Evolutionary conservation across 2,113 vertebrate genomes (phyloP).

Genomic region (Chionis minor): DNA sequence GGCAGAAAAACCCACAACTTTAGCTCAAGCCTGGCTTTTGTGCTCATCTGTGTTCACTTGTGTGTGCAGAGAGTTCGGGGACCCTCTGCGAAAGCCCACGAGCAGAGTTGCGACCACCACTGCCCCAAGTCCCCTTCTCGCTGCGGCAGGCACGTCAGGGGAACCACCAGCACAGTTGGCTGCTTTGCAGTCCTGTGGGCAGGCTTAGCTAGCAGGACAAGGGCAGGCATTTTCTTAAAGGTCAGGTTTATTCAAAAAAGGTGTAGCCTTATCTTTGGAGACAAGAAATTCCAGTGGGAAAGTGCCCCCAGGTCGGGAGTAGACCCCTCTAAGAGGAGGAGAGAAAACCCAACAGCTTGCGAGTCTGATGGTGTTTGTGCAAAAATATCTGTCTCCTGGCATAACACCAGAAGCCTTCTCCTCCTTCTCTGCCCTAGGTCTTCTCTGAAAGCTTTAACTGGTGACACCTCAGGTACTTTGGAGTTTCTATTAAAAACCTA

Average conservation of each 20-base stretch:
- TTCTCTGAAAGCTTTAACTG: neutral
- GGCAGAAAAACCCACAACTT: neutral
- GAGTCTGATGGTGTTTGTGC: neutral
- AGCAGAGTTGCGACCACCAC: neutral
- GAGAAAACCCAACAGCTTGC: neutral
- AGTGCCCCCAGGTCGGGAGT: neutral
- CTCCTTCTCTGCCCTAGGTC: neutral
- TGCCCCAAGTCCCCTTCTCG: rapidly evolving
- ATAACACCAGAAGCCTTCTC: neutral
- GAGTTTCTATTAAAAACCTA: neutral
- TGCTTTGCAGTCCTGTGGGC: rapidly evolving
- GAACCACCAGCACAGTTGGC: too few species aligned
- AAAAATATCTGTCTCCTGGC: neutral
- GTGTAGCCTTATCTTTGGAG: neutral
- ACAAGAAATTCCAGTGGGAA: neutral
- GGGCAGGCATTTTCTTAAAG: neutral
- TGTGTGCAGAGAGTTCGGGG: neutral
- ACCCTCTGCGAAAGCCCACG: neutral
- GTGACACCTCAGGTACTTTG: neutral
- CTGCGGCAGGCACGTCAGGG: neutral
- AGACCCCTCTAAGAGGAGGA: neutral
- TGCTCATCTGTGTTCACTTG: neutral
- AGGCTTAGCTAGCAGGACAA: neutral
- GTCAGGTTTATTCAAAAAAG: neutral
- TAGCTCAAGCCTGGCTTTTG: neutral